Conservation (phyloP, 53 echinoderm and acorn worm genomes). For the Echinometra lucunter region DNA sequence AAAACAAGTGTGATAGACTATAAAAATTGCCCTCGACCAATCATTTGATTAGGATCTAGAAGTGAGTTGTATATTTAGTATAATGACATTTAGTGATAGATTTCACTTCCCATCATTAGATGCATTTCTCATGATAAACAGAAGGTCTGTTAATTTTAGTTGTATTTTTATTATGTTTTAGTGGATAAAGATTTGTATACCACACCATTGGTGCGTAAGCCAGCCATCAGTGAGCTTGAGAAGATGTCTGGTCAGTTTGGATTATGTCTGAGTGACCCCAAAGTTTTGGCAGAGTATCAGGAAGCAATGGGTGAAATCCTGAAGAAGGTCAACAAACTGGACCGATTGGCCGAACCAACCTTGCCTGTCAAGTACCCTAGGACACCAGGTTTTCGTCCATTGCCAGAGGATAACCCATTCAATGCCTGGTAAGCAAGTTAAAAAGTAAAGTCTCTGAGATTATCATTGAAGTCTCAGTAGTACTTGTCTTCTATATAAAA, state of each 20-base stretch:
- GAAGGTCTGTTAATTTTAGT: not conserved
- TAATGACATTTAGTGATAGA: too few relatives aligned
- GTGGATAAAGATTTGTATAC: conserved; percentile 34
- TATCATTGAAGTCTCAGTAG: not conserved
- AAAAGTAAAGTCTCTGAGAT: not conserved
- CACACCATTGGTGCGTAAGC: conserved; percentile 61
- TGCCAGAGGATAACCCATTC: conserved; percentile 77
- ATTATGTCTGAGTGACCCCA: conserved; percentile 20
- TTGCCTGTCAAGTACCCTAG: conserved; percentile 85
- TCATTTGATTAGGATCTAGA: too few relatives aligned
- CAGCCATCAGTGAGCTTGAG: conserved; percentile 60
- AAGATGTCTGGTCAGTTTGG: conserved; percentile 56
- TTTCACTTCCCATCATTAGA: too few relatives aligned
- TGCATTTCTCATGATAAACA: not conserved
- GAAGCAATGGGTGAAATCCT: conserved; percentile 70
- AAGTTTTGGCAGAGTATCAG: conserved; percentile 62
- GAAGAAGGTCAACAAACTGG: conserved; percentile 62
- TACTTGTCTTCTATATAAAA: not conserved
- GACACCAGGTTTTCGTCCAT: conserved; percentile 80
- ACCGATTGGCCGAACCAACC: conserved; percentile 78
- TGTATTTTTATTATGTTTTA: not conserved
- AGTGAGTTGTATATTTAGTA: too few relatives aligned
- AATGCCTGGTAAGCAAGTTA: conserved; percentile 79
- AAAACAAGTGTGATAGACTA: too few relatives aligned
- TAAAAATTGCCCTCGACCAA: too few relatives aligned